Percentiles rank a stretch among this genome's conserved stretches.
phyloP scores from a whole-genome alignment of 2,888 invertebrate species.

The Crioceris asparagi region DNA sequence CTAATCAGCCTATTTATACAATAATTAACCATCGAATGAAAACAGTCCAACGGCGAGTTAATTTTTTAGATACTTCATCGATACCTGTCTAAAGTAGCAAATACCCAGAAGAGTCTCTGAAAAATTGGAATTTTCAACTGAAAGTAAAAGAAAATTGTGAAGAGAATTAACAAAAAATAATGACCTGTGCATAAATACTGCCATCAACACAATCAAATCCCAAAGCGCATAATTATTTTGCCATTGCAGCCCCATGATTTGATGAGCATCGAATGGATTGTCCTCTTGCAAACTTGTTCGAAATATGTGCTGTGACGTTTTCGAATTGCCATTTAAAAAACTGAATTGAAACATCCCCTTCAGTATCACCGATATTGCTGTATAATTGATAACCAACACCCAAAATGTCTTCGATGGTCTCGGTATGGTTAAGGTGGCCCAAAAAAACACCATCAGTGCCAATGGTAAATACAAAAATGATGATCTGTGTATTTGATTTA shows the following conservation, averaged over 20 bases:
- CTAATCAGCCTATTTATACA: too few relatives aligned
- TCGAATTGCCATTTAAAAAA: neutral
- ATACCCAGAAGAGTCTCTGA: too few relatives aligned
- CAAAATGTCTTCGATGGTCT: constrained; percentile 1
- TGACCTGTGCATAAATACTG: neutral
- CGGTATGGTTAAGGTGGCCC: neutral
- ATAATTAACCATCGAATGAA: too few relatives aligned
- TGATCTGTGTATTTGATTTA: neutral
- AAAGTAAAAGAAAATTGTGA: too few relatives aligned
- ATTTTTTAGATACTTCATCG: too few relatives aligned
- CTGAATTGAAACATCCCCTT: neutral
- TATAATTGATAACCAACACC: neutral
- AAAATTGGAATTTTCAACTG: too few relatives aligned
- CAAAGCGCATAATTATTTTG: neutral
- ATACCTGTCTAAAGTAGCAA: too few relatives aligned
- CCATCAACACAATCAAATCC: neutral
- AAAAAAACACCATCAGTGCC: neutral
- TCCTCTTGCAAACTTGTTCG: neutral
- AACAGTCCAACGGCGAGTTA: too few relatives aligned
- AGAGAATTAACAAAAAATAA: too few relatives aligned
- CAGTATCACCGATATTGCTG: neutral
- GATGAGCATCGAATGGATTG: neutral
- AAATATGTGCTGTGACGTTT: too few relatives aligned
- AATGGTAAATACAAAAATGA: neutral
- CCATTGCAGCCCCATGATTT: neutral